phyloP scores from a whole-genome alignment of 1,140 invertebrate species.

The Zophobas morio region DNA sequence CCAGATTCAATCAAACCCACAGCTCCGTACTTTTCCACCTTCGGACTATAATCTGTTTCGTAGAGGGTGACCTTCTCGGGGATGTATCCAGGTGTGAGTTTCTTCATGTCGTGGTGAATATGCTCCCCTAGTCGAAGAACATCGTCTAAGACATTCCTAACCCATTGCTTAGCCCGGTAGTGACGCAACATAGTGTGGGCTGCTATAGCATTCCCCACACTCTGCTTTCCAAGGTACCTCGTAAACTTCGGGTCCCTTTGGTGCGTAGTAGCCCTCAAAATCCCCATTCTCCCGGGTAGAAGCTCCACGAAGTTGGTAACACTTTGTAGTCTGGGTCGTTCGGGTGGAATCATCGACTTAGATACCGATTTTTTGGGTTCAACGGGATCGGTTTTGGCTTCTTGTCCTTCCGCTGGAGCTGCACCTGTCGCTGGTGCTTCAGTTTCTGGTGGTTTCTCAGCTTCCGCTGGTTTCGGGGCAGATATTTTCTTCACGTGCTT shows the following conservation, averaged over 20 bases:
- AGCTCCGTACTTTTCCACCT: slow-evolving; percentile 49
- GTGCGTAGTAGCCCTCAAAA: slow-evolving; percentile 59
- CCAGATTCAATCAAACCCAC: slow-evolving; percentile 59
- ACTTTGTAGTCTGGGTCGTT: slow-evolving; percentile 49
- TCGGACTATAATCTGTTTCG: slow-evolving; percentile 56
- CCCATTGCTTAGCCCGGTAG: slow-evolving; percentile 60
- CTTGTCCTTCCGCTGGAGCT: not conserved
- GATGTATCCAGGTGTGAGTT: slow-evolving; percentile 24
- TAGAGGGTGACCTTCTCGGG: slow-evolving; percentile 52
- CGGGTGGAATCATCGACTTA: slow-evolving; percentile 42
- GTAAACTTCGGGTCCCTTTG: slow-evolving; percentile 61
- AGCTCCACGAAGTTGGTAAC: slow-evolving; percentile 58
- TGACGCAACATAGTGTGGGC: slow-evolving; percentile 61
- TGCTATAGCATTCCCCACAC: slow-evolving; percentile 60
- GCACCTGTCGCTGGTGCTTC: not conserved
- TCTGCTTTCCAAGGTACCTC: slow-evolving; percentile 60
- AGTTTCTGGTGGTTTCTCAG: not conserved
- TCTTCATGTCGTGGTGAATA: slow-evolving; percentile 20
- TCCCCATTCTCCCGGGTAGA: slow-evolving; percentile 52
- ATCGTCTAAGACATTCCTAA: slow-evolving; percentile 59
- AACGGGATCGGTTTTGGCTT: slow-evolving; percentile 12
- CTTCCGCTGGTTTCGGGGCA: not conserved
- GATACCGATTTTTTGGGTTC: slow-evolving; percentile 51
- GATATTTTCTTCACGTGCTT: too few species aligned
- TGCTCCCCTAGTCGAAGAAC: slow-evolving; percentile 60